A percentile compares a stretch with the other conserved stretches of the same genome.
Conservation (phyloP, 2,888 invertebrate genomes). For the Rhogogaster chlorosoma region DNA sequence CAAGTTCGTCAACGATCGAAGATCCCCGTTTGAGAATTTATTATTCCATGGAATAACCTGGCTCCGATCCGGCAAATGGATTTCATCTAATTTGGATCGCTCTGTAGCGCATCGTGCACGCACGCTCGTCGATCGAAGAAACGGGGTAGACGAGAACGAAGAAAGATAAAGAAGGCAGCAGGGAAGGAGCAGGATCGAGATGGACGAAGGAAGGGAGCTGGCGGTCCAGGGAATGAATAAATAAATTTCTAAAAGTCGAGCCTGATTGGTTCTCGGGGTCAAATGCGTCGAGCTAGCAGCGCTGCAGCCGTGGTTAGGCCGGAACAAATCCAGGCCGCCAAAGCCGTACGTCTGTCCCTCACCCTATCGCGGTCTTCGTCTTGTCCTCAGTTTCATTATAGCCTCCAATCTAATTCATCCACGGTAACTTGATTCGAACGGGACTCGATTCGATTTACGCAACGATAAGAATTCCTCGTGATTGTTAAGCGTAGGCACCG, state of each 20-base stretch:
- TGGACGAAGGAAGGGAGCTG: constrained; percentile 25
- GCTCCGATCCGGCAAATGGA: constrained; percentile 46
- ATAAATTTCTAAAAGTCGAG: constrained; percentile 51
- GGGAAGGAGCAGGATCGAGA: constrained; percentile 47
- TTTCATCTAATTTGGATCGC: constrained; percentile 47
- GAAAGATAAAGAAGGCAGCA: constrained; percentile 5
- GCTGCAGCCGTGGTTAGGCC: constrained; percentile 35
- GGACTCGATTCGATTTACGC: constrained; percentile 50
- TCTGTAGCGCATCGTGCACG: constrained; percentile 49
- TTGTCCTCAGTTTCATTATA: constrained; percentile 49
- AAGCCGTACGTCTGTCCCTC: constrained; percentile 41
- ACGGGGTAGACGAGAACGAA: constrained; percentile 47
- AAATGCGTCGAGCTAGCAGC: constrained; percentile 37
- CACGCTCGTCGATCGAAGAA: constrained; percentile 29
- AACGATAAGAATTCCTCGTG: constrained; percentile 48
- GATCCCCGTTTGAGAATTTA: background rate
- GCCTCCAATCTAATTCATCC: constrained; percentile 49
- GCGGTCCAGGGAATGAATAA: constrained; percentile 39
- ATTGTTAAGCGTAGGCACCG: constrained; percentile 37
- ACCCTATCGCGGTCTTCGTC: constrained; percentile 19
- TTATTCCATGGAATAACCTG: constrained; percentile 26
- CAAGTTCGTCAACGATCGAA: background rate
- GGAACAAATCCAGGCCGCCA: constrained; percentile 50
- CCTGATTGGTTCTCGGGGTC: constrained; percentile 50
- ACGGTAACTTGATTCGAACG: constrained; percentile 51